A percentile compares a stretch with the other conserved stretches of the same genome.
Evolutionary conservation across 2,113 vertebrate species (phyloP).

Genomic region (Megaceryle maxima): DNA sequence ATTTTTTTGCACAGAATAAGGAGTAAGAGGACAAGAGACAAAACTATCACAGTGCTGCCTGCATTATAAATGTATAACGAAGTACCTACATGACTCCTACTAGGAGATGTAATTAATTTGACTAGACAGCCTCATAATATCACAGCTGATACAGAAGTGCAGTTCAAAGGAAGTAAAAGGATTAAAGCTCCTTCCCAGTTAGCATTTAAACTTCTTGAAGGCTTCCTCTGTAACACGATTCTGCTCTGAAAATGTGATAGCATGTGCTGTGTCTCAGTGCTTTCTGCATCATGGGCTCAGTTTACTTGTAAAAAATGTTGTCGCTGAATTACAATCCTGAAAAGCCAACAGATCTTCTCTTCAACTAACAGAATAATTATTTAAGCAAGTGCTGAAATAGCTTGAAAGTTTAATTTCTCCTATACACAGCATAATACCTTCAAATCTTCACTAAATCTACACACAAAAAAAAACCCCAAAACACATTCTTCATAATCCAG

Average conservation of each 20-base stretch:
- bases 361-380: not conserved
- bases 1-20: not conserved
- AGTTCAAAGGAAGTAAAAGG: constrained; percentile 27
- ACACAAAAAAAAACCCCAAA: too few relatives aligned
- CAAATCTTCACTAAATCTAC: not conserved
- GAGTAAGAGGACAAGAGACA: not conserved
- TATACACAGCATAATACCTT: not conserved
- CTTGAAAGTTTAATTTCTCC: not conserved
- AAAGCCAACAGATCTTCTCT: not conserved
- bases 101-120: constrained; percentile 43
- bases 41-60: not conserved
- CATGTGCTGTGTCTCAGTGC: not conserved
- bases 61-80: not conserved
- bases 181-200: constrained; percentile 53
- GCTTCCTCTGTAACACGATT: not conserved
- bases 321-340: not conserved
- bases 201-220: constrained; percentile 10
- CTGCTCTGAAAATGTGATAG: not conserved
- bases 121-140: constrained; percentile 57
- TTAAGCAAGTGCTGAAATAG: not conserved
- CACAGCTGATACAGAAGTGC: constrained; percentile 37
- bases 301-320: not conserved
- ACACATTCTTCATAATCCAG: not conserved
- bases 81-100: constrained; percentile 53
- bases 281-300: not conserved